Base-by-base conservation (phyloP, 2,888 invertebrate genomes). In the Peribatodes rhomboidaria region DNA sequence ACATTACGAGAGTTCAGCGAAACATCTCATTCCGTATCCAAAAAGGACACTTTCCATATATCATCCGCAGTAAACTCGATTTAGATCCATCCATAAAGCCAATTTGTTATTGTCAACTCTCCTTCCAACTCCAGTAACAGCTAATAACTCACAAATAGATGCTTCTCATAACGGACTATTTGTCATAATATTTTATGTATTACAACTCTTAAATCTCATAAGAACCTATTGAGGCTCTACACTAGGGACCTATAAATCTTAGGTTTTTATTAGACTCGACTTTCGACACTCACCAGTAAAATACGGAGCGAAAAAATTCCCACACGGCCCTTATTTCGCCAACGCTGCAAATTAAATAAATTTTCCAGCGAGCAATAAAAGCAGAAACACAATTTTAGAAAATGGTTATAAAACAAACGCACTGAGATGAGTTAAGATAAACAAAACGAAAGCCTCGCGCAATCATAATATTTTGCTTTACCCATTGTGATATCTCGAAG, bases 221-320 rank as follows among this genome's bases (percentile, higher is more conserved):
- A 77, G 60, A 82, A 75, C 76, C 76, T 75, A 76, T 79, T 75
- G 65, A 63, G 70, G 70, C 63, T 60, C 61, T 64, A 72, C 81
- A 55, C 79, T 68, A 67, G 78, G 74, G 83, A 74, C 69, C 70
- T 73, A 79, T 80, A 81, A 79, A 81, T 82, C 77, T 80, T 71
- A 70, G 65, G 70, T 69, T 80, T 81, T 81, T 81, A 80, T 77
- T 78, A 76, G 73, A 70, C 70, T 69, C 68, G 70, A 77, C 70
- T 77, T 66, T 68, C 70, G 73, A 71, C 73, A 71, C 74, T 73
- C 77, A 79, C 78, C 76, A 65, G 52, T 53, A 63, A 70, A 67
- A 61, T 57, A 61, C 49, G 33, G 56, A 46, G 47, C 46, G 37
- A 60, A 60, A 50, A 59, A 56, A 65, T 35, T 56, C 60, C 52